Evolutionary conservation across 2,113 vertebrate genomes (phyloP).

Genomic region (Anas platyrhynchos): DNA sequence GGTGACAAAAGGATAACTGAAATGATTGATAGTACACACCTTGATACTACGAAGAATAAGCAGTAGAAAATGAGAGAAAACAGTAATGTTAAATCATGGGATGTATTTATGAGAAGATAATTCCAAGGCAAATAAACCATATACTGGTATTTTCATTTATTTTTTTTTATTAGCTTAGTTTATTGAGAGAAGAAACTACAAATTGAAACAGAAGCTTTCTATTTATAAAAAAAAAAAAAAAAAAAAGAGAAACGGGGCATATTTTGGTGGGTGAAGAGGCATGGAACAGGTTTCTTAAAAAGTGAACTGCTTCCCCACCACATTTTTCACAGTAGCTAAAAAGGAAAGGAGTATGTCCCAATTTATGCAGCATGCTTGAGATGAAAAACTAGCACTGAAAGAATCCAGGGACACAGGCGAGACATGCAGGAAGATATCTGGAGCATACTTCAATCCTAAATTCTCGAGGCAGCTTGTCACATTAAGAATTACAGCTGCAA

Average conservation of each 20-base stretch:
- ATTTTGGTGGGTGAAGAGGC: fast-evolving
- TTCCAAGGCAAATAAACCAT: background rate
- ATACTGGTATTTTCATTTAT: background rate
- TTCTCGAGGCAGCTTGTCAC: background rate
- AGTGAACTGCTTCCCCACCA: background rate
- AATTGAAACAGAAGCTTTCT: background rate
- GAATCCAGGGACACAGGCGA: background rate
- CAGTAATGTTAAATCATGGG: background rate
- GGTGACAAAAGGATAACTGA: background rate
- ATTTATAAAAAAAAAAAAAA: background rate
- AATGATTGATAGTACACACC: background rate
- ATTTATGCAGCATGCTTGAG: background rate
- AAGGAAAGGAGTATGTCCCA: background rate
- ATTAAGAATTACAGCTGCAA: background rate
- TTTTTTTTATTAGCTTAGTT: background rate
- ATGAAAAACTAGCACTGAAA: background rate
- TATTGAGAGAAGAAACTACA: background rate
- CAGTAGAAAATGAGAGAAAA: background rate
- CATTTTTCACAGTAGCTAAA: background rate
- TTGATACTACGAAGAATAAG: background rate
- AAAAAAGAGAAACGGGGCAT: background rate
- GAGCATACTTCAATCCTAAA: background rate
- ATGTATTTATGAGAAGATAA: background rate
- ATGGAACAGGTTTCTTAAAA: background rate
- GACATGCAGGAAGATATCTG: background rate